phyloP scores from a whole-genome alignment of 1,140 invertebrate species.

The Drosophila kanapiae region DNA sequence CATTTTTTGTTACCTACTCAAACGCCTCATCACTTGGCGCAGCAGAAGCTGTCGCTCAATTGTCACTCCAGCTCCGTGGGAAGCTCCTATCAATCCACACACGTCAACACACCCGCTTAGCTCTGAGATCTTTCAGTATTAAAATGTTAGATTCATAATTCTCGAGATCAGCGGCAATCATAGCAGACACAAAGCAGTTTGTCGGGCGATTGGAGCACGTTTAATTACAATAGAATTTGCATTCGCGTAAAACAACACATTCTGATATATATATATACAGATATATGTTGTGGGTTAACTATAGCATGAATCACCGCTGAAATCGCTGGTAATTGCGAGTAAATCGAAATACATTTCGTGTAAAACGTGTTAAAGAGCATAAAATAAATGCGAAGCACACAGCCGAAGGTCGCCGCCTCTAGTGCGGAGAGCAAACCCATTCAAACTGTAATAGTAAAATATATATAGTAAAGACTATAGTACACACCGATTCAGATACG shows the following conservation, averaged over 20 bases:
- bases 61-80: slow-evolving; percentile 55
- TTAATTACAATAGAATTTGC: slow-evolving; percentile 72
- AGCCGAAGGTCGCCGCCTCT: slow-evolving; percentile 51
- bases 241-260: slow-evolving; percentile 34
- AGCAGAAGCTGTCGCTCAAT: slow-evolving; percentile 35
- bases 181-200: slow-evolving; percentile 53
- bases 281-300: neutral
- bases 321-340: slow-evolving; percentile 55
- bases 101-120: slow-evolving; percentile 20
- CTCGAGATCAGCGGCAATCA: slow-evolving; percentile 37
- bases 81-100: slow-evolving; percentile 21
- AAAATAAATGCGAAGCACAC: slow-evolving; percentile 57
- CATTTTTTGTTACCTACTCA: neutral
- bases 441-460: slow-evolving; percentile 43
- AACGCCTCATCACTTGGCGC: neutral
- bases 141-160: slow-evolving; percentile 68
- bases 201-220: slow-evolving; percentile 54
- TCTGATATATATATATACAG: neutral
- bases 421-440: slow-evolving; percentile 32
- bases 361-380: slow-evolving; percentile 67
- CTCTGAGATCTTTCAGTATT: slow-evolving; percentile 43
- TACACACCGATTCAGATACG: slow-evolving; percentile 29
- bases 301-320: slow-evolving; percentile 61
- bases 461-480: slow-evolving; percentile 13
- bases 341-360: slow-evolving; percentile 63